Evolutionary conservation across 2,113 vertebrate genomes (phyloP).

Genomic region (Raja brachyura): DNA sequence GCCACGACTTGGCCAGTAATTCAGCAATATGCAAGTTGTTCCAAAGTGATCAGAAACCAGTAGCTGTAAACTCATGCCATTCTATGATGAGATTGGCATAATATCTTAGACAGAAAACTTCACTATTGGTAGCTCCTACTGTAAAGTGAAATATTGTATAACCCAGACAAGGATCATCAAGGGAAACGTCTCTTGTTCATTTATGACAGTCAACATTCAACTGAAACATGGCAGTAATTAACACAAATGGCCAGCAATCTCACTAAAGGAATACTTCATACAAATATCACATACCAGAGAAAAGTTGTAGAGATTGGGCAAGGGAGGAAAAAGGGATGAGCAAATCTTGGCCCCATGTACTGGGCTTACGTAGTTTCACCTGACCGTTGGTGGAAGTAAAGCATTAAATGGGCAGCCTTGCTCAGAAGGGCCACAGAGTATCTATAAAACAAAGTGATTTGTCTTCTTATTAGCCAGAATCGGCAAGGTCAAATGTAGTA

Average conservation of each 20-base stretch:
- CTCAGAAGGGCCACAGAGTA: background rate
- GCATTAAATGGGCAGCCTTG: background rate
- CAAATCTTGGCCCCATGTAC: background rate
- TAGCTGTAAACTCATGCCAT: background rate
- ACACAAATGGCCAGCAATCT: no score
- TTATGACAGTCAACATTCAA: no score
- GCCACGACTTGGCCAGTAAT: background rate
- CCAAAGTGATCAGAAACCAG: background rate
- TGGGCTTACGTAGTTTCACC: background rate
- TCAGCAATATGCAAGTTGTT: background rate
- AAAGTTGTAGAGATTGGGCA: background rate
- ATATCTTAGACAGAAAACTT: no score
- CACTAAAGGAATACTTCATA: no score
- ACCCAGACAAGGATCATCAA: no score
- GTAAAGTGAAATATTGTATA: no score
- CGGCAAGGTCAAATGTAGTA: background rate
- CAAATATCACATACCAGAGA: no score
- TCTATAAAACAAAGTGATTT: background rate
- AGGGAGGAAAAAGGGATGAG: background rate
- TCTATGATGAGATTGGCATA: background rate
- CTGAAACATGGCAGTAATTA: no score
- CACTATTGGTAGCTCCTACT: no score
- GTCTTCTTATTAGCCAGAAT: background rate
- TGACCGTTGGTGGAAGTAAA: background rate
- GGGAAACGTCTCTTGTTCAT: no score